Base-by-base conservation (phyloP, 1,140 invertebrate genomes). In the Tetranychus cinnabarinus region DNA sequence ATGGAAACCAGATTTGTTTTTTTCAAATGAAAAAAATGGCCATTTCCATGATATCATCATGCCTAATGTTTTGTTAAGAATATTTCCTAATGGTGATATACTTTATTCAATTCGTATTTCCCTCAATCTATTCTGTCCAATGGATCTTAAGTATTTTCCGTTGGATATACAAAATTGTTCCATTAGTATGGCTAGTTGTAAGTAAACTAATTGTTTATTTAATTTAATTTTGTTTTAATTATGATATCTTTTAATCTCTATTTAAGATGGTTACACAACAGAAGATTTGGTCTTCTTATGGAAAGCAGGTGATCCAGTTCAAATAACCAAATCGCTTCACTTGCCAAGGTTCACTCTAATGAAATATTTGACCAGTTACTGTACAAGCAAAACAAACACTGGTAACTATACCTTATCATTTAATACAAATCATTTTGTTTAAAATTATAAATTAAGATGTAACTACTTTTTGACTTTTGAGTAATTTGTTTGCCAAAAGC, bases 121-220 rank as follows among this genome's bases (percentile, higher is more conserved):
- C 5, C 34, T 60, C 7, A 45, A 48, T 12, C 78, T 95, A 62
- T 86, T 88, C 8, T 95, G 89, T 69, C 88, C 88, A 50, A 95
- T 95, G 90, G 88, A 92, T 76, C 76, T 95, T 65, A 91, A 93
- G 76, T 77, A 93, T 54, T 95, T 93, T 75, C 90, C 90, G 45
- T 72, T 95, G 69, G 90, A 93, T 75, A 81, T 86, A 69, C 90
- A 95, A 77, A 81, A 83, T 54, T 95, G 90, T 72, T 87, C 86
- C 54, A 77, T 95, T 58, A 77, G 85, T 68, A 91, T 95, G 86
- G 88, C 88, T 64, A 92, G 88, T 70, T 95, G 89, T 93, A 74
- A 89, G 88, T 88, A 61, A 36, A 13, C 1, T 2, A 52, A 52
- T 23, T 23, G 2, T n/a, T 6, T 42, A 10, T 6, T 42, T 42